A percentile compares a stretch with the other conserved stretches of the same genome.
Conservation (phyloP, 2,888 invertebrate genomes). For the Dicyrtoma fusca region DNA sequence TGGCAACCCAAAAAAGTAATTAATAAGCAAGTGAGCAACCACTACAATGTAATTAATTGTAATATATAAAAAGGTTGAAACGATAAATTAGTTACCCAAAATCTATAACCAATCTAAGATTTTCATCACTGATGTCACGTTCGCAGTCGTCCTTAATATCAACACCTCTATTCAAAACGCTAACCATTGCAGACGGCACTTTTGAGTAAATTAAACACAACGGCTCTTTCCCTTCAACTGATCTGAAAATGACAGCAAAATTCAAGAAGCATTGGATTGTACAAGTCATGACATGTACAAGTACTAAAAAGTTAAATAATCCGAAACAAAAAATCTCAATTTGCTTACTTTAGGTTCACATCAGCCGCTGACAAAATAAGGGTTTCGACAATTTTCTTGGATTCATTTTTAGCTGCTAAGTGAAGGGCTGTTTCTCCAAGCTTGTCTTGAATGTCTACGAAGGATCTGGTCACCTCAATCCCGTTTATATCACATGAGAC, state of each 20-base stretch:
- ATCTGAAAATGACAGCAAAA: constrained; percentile 5
- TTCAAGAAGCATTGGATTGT: background rate
- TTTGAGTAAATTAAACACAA: constrained; percentile 12
- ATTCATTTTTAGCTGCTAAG: constrained; percentile 31
- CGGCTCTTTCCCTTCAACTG: constrained; percentile 15
- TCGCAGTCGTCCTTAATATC: constrained; percentile 17
- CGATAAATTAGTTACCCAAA: constrained; percentile 19
- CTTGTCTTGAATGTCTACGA: constrained; percentile 22
- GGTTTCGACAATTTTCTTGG: constrained; percentile 17
- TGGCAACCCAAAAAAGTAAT: background rate
- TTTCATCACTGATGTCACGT: constrained; percentile 32
- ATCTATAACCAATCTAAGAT: constrained; percentile 18
- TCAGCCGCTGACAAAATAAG: constrained; percentile 25
- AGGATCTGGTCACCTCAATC: background rate
- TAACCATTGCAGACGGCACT: constrained; percentile 19
- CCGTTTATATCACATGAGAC: constrained; percentile 5
- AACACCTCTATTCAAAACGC: constrained; percentile 17
- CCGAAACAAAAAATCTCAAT: background rate
- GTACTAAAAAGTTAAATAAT: background rate
- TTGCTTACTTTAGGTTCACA: constrained; percentile 28
- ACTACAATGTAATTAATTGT: no score
- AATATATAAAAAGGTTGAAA: no score
- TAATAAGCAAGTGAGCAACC: background rate
- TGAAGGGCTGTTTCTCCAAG: constrained; percentile 22
- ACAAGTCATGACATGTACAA: background rate